Evolutionary conservation across 2,113 vertebrate species (phyloP).

Genomic region (Tretioscincus oriximinensis): DNA sequence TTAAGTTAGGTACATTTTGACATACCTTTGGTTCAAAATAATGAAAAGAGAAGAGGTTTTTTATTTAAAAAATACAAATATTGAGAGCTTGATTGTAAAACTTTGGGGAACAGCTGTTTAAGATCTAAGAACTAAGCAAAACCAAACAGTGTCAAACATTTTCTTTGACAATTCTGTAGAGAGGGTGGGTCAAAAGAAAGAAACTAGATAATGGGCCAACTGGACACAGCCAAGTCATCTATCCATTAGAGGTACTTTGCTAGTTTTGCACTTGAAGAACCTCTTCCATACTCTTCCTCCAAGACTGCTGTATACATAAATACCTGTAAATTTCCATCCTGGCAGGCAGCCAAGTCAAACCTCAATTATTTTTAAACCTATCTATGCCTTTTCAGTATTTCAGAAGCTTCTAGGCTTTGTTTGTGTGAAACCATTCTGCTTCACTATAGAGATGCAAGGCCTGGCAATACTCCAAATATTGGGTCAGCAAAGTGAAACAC

Average conservation of each 20-base stretch:
- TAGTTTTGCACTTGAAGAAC: not conserved
- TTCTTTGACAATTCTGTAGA: not conserved
- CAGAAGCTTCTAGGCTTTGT: conserved; percentile 8
- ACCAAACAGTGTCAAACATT: not conserved
- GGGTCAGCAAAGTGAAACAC: not conserved
- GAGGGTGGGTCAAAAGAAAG: not conserved
- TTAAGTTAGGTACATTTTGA: not conserved
- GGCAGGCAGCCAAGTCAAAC: not conserved
- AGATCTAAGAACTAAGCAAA: not conserved
- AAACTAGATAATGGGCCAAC: not conserved
- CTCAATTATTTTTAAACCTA: not conserved
- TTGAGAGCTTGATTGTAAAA: not conserved
- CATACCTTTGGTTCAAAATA: not conserved
- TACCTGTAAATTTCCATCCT: too few species aligned
- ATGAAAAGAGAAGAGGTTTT: not conserved
- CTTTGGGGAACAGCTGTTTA: not conserved
- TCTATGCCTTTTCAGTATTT: not conserved
- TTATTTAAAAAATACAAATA: not conserved
- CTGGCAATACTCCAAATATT: not conserved
- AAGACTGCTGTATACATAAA: not conserved
- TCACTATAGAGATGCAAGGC: not conserved
- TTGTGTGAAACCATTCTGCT: conserved; percentile 9
- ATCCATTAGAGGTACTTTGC: not conserved
- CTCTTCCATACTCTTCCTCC: not conserved
- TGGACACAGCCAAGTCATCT: not conserved